A percentile compares a stretch with the other conserved stretches of the same genome.
These are phyloP conservation scores for Pangasianodon gigas DNA, from an alignment of 2,113 vertebrate genomes.

Conservation along the genomic window DNA sequence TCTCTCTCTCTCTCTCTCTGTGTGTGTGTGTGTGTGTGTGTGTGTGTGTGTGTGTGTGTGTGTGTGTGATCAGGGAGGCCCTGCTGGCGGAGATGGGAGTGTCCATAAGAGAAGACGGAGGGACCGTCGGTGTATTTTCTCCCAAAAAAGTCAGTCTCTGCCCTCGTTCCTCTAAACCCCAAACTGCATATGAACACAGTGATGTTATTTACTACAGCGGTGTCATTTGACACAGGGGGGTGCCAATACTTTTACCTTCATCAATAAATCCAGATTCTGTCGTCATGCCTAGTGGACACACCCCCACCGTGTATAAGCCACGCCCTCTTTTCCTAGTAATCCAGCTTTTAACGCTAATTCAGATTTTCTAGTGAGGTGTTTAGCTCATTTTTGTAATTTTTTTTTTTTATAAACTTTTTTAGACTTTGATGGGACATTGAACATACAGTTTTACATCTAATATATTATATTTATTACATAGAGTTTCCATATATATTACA, in stretches of 20 bases:
- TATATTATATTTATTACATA: not conserved
- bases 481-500: not conserved
- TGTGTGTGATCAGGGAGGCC: conserved; percentile 73
- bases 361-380: not conserved
- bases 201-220: not conserved
- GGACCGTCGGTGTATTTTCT: conserved; percentile 88
- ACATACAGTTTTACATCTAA: not conserved
- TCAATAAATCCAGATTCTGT: not conserved
- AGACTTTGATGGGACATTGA: not conserved
- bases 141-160: conserved; percentile 81
- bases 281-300: not conserved
- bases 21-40: not conserved
- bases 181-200: not conserved
- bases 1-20: no score
- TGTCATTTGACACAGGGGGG: not conserved
- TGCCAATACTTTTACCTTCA: not conserved
- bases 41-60: not conserved
- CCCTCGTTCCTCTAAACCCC: not conserved
- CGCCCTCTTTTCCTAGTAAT: not conserved
- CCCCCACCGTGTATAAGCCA: not conserved
- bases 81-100: conserved; percentile 90
- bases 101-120: conserved; percentile 86
- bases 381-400: not conserved
- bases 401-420: not conserved
- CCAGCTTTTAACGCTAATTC: not conserved